Conservation (phyloP, 2,888 invertebrate genomes). For the Apotomis capreana region DNA sequence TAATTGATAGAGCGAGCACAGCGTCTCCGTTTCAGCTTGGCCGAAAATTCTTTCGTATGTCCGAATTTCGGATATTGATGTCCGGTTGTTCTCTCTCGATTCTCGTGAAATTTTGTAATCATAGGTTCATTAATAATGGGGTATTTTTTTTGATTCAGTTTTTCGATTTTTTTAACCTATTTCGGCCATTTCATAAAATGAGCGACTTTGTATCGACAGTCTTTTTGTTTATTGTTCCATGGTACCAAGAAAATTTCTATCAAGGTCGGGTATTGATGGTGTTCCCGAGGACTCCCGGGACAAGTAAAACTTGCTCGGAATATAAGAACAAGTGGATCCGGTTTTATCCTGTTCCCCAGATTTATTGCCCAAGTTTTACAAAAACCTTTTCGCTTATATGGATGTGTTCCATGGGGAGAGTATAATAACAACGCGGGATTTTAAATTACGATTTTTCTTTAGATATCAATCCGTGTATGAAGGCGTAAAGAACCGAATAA, state of each 20-base stretch:
- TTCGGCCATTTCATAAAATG: too few relatives aligned
- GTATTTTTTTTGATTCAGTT: too few relatives aligned
- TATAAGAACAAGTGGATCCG: slow-evolving; percentile 42
- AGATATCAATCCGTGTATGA: slow-evolving; percentile 42
- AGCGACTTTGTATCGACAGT: too few relatives aligned
- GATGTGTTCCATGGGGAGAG: slow-evolving; percentile 36
- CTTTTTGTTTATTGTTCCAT: too few relatives aligned
- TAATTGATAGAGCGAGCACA: too few relatives aligned
- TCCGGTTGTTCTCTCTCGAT: too few relatives aligned
- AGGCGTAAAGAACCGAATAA: slow-evolving; percentile 56
- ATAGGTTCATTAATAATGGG: too few relatives aligned
- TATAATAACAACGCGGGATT: slow-evolving; percentile 21
- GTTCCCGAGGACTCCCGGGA: slow-evolving; percentile 27
- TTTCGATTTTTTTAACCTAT: too few relatives aligned
- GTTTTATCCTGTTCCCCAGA: slow-evolving; percentile 34
- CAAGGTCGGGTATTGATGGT: slow-evolving; percentile 34
- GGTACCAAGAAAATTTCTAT: slow-evolving; percentile 8
- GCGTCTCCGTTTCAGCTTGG: too few relatives aligned
- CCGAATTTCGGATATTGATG: too few relatives aligned
- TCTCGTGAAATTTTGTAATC: too few relatives aligned
- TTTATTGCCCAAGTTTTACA: slow-evolving; percentile 40
- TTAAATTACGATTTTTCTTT: slow-evolving; percentile 20
- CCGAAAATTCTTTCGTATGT: too few relatives aligned
- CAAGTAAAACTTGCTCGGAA: slow-evolving; percentile 36
- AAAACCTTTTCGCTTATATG: slow-evolving; percentile 39